phyloP scores from a whole-genome alignment of 2,113 vertebrate species.

The Oryctolagus cuniculus region mOryCun1.1 NC_091435.1:76934501-76935000 shows the following conservation, averaged over 20 bases:
- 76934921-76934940: not conserved
- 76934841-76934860: not conserved
- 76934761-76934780: not conserved
- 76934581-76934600: not conserved
- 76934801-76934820: not conserved
- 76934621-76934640: not conserved
- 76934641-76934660: not conserved
- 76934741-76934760: not conserved
- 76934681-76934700: not conserved
- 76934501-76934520: slow-evolving; percentile 33
- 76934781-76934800: not conserved
- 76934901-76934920: not conserved
- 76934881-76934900: not conserved
- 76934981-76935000: not conserved
- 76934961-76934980: slow-evolving; percentile 2
- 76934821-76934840: not conserved
- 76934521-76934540: not conserved
- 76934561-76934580: not conserved
- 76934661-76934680: not conserved
- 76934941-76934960: not conserved
- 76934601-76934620: not conserved
- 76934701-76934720: not conserved
- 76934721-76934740: slow-evolving; percentile 35
- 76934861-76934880: not conserved
- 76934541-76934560: not conserved